phyloP scores from a whole-genome alignment of 2,797 vertebrate genomes.

The Sebastes cheni region DNA sequence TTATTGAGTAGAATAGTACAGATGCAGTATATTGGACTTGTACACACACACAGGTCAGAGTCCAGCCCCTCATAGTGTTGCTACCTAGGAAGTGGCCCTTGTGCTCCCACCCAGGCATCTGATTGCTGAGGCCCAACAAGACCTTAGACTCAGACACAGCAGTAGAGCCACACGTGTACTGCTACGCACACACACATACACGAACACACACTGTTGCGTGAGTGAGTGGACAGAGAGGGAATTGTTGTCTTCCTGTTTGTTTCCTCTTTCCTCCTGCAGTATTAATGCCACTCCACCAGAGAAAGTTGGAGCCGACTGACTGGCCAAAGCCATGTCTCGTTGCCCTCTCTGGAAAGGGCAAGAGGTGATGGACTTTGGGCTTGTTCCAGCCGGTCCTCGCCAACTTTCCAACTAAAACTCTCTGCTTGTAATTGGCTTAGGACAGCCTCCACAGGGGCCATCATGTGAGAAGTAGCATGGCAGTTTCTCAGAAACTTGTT shows the following conservation, averaged over 20 bases:
- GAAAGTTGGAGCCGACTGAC: conserved; percentile 72
- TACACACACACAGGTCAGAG: conserved; percentile 58
- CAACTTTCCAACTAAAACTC: conserved; percentile 75
- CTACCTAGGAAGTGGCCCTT: conserved; percentile 69
- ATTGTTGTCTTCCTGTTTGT: conserved; percentile 79
- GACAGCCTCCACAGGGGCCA: conserved; percentile 77
- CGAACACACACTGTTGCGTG: conserved; percentile 41
- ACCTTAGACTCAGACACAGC: conserved; percentile 69
- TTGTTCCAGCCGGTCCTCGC: conserved; percentile 74
- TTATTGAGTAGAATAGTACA: conserved; percentile 36
- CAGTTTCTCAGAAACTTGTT: conserved; percentile 75
- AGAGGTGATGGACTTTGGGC: conserved; percentile 80
- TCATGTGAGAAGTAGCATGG: conserved; percentile 77
- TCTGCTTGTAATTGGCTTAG: conserved; percentile 80
- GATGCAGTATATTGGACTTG: conserved; percentile 25
- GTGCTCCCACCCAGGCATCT: conserved; percentile 65
- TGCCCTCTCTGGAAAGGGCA: conserved; percentile 79
- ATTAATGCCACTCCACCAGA: conserved; percentile 79
- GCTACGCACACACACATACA: conserved; percentile 3
- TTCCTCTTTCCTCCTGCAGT: conserved; percentile 79
- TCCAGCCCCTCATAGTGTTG: conserved; percentile 52
- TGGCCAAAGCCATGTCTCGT: conserved; percentile 71
- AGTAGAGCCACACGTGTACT: conserved; percentile 33
- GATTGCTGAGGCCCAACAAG: conserved; percentile 69
- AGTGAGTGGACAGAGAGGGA: conserved; percentile 63